Conservation (phyloP, 1,140 invertebrate genomes). For the Cotesia typhae region DNA sequence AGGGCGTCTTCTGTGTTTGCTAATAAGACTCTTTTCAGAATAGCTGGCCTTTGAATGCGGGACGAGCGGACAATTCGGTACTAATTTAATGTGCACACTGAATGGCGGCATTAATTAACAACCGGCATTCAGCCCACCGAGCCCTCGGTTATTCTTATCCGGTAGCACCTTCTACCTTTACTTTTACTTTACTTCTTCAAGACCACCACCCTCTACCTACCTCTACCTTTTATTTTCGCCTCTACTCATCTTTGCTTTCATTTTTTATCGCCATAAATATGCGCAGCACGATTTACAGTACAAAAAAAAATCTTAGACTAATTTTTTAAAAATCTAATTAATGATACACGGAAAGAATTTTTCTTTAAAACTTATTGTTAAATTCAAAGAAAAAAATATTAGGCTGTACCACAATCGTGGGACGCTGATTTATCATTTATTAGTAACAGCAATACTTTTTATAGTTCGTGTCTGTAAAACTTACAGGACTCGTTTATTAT, state of each 20-base stretch:
- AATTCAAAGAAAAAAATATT: no score
- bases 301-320: no score
- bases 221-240: neutral
- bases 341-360: no score
- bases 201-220: neutral
- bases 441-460: no score
- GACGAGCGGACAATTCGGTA: constrained; percentile 43
- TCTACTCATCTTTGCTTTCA: neutral
- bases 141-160: constrained; percentile 44
- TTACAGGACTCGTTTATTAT: no score
- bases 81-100: constrained; percentile 49
- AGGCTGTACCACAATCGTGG: no score
- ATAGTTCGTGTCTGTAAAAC: no score
- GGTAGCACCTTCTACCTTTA: constrained; percentile 9
- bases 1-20: constrained; percentile 38
- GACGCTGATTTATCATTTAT: no score
- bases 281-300: constrained; percentile 12
- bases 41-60: constrained; percentile 44
- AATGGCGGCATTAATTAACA: constrained; percentile 53
- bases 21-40: constrained; percentile 51
- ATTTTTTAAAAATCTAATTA: no score
- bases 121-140: constrained; percentile 42
- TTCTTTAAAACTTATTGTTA: no score
- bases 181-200: no score
- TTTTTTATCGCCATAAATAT: constrained; percentile 28